Evolutionary conservation across 2,113 vertebrate genomes (phyloP).

Genomic region (Crotophaga sulcirostris): DNA sequence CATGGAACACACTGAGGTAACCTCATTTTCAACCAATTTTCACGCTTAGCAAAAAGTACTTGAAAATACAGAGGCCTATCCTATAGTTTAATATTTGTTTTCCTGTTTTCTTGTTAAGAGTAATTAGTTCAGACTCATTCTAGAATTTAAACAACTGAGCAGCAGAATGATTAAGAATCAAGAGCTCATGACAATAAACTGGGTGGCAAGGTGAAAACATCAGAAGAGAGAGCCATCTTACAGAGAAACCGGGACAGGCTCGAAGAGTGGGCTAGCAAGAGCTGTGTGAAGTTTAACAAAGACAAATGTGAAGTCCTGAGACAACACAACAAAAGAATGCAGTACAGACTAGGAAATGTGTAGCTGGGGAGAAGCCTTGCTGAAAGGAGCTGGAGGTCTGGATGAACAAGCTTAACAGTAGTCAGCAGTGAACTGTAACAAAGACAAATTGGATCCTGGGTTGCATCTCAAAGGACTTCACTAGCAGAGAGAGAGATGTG

Average conservation of each 20-base stretch:
- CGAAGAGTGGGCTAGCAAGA: background rate
- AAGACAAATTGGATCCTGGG: background rate
- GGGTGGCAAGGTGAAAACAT: background rate
- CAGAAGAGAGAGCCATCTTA: background rate
- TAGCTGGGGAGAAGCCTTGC: background rate
- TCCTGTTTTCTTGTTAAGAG: background rate
- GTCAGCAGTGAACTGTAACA: background rate
- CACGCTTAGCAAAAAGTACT: background rate
- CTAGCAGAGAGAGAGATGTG: background rate
- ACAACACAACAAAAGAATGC: background rate
- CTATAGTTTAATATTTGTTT: background rate
- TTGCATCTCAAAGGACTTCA: background rate
- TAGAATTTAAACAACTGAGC: background rate
- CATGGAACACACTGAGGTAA: background rate
- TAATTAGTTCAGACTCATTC: background rate
- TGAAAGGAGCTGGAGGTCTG: background rate
- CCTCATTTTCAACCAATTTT: background rate
- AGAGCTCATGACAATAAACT: background rate
- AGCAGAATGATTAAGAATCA: background rate
- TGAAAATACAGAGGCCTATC: background rate
- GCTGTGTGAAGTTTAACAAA: background rate
- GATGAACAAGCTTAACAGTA: background rate
- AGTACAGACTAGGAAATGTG: background rate
- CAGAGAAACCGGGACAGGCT: background rate
- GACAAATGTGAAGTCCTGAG: background rate